These are phyloP conservation scores for Drosophila nigricruria DNA, from an alignment of 2,888 invertebrate species.

Conservation along the genomic window DNA sequence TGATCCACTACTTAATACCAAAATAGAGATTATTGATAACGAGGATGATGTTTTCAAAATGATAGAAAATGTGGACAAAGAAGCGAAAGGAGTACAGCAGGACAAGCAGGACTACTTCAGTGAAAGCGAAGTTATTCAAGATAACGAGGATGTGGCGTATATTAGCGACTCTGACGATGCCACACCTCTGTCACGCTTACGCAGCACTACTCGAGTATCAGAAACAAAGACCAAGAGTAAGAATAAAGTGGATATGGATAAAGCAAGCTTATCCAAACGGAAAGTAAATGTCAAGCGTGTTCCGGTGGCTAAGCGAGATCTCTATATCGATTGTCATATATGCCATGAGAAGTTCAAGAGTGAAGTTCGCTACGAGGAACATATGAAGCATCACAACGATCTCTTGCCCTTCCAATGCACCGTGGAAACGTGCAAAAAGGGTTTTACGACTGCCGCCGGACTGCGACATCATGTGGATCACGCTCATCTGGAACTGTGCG, in stretches of 20 bases:
- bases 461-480: constrained; percentile 78
- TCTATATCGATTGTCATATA: constrained; percentile 78
- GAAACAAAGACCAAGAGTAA: constrained; percentile 9
- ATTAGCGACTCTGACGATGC: constrained; percentile 72
- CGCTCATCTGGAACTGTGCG: constrained; percentile 78
- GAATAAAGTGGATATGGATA: constrained; percentile 30
- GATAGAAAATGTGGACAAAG: constrained; percentile 79
- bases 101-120: constrained; percentile 23
- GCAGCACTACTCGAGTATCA: not conserved
- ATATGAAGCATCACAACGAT: constrained; percentile 83
- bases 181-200: constrained; percentile 67
- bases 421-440: constrained; percentile 75
- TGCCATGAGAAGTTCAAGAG: constrained; percentile 81
- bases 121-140: constrained; percentile 56
- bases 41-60: constrained; percentile 83
- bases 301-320: constrained; percentile 56
- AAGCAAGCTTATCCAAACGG: constrained; percentile 18
- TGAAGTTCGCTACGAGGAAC: constrained; percentile 74
- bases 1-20: constrained; percentile 79
- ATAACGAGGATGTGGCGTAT: constrained; percentile 55
- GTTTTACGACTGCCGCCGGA: constrained; percentile 79
- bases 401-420: constrained; percentile 80
- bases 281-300: constrained; percentile 64
- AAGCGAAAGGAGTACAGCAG: constrained; percentile 51
- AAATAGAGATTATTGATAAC: constrained; percentile 79